Evolutionary conservation across 2,797 vertebrate species (phyloP), one percentile per base, ranked within the genome.

Genomic region (Falco naumanni): DNA sequence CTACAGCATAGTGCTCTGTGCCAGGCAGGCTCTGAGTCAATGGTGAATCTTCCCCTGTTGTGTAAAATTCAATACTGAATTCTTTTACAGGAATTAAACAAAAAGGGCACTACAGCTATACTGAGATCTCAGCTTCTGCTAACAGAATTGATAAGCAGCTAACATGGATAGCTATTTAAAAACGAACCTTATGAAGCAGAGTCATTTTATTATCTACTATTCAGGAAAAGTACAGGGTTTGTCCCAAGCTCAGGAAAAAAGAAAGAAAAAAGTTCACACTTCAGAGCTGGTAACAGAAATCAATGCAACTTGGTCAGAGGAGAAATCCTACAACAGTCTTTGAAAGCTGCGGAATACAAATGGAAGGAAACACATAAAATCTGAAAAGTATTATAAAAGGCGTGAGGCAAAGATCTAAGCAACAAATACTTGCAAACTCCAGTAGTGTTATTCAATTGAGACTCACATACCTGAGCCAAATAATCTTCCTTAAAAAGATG

Each of bases 1-100:
- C 48, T 61, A 84, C 13, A 53, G 47, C 26, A 34, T 20, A 61
- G 63, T 43, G 24, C 14, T 39, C 28, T 81, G 50, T 39, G 50
- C 39, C 79, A 82, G 66, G 64, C 78, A 87, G 91, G 85, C 83
- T 68, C 79, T 89, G 39, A 93, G 93, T 84, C 94, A 86, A 56
- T 70, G 75, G 86, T 92, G 84, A 96, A 94, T 88, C 91, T 96
- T 97, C 77, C 81, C 69, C 37, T 37, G 66, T 90, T 87, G 41
- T 41, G 13, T 14, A 14, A 41, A 41, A 41, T 41, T 92, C 83
- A 91, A 96, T 81, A 97, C 76, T 91, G 94, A 96, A 95, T 71
- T 65, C 75, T 96, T 95, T 75, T 78, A 91, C 41, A 89, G 39
- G 57, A 87, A 60, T 10, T 28, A 91, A 90, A 83, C 39, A 91